Base-by-base conservation (phyloP, 1,140 invertebrate species). In the Spodoptera frugiperda region DNA sequence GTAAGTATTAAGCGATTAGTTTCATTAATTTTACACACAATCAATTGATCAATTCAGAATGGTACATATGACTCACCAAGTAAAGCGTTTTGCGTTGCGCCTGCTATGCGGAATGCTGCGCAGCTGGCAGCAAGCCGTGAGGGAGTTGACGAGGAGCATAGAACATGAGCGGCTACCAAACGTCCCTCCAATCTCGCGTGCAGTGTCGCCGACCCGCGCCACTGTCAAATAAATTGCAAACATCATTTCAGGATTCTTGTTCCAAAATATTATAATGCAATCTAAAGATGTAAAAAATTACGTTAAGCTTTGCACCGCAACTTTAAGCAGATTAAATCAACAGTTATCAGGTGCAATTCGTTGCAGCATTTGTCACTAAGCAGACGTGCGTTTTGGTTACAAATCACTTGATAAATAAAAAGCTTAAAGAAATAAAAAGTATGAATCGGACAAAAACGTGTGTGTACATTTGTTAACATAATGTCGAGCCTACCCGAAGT, bases 21-120 rank as follows among this genome's bases (percentile, higher is more conserved):
- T 54, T n/a, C 57, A 53, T 67, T 44, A 25, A 57, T 72, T 57
- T 72, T n/a, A 57, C 17, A 25, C 39, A 19, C n/a, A 8, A 44
- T 46, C n/a, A 14, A 44, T 25, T 12, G 12, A 48, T 59, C n/a
- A 9, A 48, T 6, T 48, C 39, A 17, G 19, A 72, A 46, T 25
- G 39, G 46, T 46, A 77, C 70, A 12, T 48, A 21, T 59, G 46
- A 71, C 68, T 70, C 53, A 93, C 93, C 92, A 51, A 92, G 82
- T 51, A 89, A 65, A 57, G 86, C 72, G 75, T 90, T 92, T 44
- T 89, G 85, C 2, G 93, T 87, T 11, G 91, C 87, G 0, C 94
- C 94, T 25, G 91, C 89, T 6, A 94, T 81, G 19, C 93, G 86
- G 78, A 94, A 94, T 0, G 92, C 90, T 30, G 92, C 92, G 61